Conservation (phyloP, 2,888 invertebrate genomes). For the Troides oblongomaculatus region DNA sequence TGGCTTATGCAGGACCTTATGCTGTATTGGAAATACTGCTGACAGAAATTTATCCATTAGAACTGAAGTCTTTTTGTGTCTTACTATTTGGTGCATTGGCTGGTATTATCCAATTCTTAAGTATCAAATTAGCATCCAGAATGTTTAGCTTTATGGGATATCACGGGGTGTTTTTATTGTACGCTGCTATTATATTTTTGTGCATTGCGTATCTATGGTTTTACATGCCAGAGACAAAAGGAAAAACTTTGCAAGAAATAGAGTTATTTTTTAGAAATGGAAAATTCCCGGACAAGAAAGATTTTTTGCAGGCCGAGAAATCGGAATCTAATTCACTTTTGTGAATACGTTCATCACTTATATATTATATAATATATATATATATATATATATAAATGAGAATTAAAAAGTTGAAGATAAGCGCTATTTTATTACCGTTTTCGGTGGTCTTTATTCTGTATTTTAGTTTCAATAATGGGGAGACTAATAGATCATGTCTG, state of each 20-base stretch:
- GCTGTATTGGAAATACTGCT: conserved; percentile 39
- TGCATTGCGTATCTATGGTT: conserved; percentile 39
- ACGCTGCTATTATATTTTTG: conserved; percentile 33
- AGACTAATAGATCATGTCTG: no score
- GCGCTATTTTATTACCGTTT: no score
- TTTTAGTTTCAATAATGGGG: no score
- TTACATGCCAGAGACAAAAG: conserved; percentile 43
- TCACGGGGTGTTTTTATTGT: conserved; percentile 41
- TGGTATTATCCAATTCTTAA: conserved; percentile 36
- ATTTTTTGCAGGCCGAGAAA: not conserved
- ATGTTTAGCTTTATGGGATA: conserved; percentile 38
- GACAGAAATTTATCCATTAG: conserved; percentile 41
- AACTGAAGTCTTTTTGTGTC: conserved; percentile 37
- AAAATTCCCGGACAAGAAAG: conserved; percentile 19
- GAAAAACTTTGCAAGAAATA: conserved; percentile 43
- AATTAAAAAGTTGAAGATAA: no score
- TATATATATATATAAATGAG: no score
- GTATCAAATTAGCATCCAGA: conserved; percentile 34
- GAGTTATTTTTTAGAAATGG: conserved; percentile 41
- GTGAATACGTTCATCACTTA: no score
- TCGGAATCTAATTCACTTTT: not conserved
- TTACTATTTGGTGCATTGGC: conserved; percentile 33
- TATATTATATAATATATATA: no score
- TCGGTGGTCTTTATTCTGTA: no score
- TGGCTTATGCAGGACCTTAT: conserved; percentile 38